Conservation (phyloP, 2,888 invertebrate species). For the Trissoscelio sp. region DNA sequence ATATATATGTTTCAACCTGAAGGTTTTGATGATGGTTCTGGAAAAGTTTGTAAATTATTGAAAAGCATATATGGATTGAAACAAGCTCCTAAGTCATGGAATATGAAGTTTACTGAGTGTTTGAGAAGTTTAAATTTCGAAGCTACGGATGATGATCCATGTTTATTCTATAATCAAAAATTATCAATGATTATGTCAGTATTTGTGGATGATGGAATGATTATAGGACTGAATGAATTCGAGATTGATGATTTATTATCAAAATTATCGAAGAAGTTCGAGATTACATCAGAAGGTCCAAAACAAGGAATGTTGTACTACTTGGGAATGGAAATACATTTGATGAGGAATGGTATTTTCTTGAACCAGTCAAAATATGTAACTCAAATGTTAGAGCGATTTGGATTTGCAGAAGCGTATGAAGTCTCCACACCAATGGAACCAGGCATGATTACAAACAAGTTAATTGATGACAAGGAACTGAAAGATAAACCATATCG, state of each 20-base stretch:
- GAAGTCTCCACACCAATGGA: background rate
- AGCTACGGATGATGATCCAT: background rate
- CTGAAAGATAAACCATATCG: background rate
- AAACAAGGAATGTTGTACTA: too few relatives aligned
- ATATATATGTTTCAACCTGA: background rate
- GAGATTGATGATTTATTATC: background rate
- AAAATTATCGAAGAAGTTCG: too few relatives aligned
- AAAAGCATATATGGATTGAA: constrained; percentile 3
- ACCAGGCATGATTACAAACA: background rate
- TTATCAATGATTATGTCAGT: background rate
- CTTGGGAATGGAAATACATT: too few relatives aligned
- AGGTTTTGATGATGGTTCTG: background rate
- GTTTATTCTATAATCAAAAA: background rate
- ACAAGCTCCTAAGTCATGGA: background rate
- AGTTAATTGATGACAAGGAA: background rate
- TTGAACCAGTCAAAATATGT: background rate
- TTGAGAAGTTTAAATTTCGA: background rate
- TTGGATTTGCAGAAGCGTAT: background rate
- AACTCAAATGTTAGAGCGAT: background rate
- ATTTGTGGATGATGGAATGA: background rate
- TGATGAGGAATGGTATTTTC: background rate
- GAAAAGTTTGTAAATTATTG: background rate
- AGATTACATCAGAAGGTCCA: too few relatives aligned
- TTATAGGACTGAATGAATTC: background rate
- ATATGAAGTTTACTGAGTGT: background rate